Evolutionary conservation across 2,797 vertebrate species (phyloP), one percentile per base, ranked within the genome.

Genomic region (Sebastes hopkinsi): DNA sequence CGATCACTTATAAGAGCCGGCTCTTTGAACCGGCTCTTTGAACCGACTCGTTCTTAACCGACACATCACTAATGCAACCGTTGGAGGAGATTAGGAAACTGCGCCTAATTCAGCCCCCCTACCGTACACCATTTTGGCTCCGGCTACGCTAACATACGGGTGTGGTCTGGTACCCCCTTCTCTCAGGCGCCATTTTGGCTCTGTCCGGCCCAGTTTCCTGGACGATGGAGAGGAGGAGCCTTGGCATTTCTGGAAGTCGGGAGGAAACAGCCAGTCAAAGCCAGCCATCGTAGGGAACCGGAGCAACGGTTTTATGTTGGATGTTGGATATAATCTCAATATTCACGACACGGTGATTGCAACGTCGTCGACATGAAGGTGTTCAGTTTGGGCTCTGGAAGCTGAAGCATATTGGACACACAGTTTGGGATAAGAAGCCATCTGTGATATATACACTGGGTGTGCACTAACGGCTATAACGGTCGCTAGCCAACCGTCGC

Each of bases 231-330:
- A 18, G 95, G 96, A 91, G 96, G 96, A 95, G 95, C 79, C 89
- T 94, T 94, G 87, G 91, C 81, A 66, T 92, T 94, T 95, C 92
- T 94, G 92, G 95, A 94, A 95, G 92, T 94, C 93, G 88, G 88
- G 89, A 90, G 92, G 86, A 84, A 84, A 12, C 75, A 93, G 90
- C 89, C 93, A 91, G 88, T 91, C 82, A 83, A 89, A 88, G 87
- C 87, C 89, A 90, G 89, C 89, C 92, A 91, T 79, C 72, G 79
- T 76, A 68, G 81, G 81, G 90, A 90, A 85, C 84, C 67, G 83
- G 92, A 94, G 90, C 87, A 74, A 80, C 92, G 87, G 89, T 11
- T 36, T 25, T 81, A 85, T 66, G 42, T 54, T 56, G 84, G 84
- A 81, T 42, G 38, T 42, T 42, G 38, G 38, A 71, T 65, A 81